Percentiles rank a stretch among this genome's conserved stretches.
These are phyloP conservation scores for Ericerus pela DNA, from an alignment of 1,140 invertebrate genomes.

Conservation along the genomic window DNA sequence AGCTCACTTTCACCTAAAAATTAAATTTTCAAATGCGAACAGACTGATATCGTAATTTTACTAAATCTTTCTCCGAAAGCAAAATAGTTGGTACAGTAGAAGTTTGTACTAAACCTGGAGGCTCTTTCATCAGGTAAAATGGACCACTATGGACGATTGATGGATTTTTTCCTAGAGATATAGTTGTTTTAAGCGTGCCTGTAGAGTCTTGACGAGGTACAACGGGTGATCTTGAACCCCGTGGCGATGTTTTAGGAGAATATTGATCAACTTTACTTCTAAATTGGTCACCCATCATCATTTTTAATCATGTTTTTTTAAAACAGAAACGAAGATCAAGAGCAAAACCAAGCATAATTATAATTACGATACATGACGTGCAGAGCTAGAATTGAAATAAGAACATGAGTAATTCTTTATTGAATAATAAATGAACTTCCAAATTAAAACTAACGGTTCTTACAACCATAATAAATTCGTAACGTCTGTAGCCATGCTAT, in stretches of 20 bases:
- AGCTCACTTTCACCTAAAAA: constrained; percentile 74
- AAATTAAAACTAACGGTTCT: too few relatives aligned
- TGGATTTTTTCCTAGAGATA: constrained; percentile 88
- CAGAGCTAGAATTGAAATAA: too few relatives aligned
- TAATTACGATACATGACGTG: too few relatives aligned
- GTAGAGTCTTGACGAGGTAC: constrained; percentile 88
- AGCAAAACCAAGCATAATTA: too few relatives aligned
- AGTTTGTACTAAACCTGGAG: constrained; percentile 66
- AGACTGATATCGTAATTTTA: too few relatives aligned
- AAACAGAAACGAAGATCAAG: too few relatives aligned
- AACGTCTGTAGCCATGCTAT: too few relatives aligned
- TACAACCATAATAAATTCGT: too few relatives aligned
- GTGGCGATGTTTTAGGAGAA: constrained; percentile 87
- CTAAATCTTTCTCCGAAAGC: not conserved
- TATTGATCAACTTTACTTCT: constrained; percentile 71
- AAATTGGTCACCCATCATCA: constrained; percentile 83
- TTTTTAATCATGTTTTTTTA: constrained; percentile 27
- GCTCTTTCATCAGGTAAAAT: constrained; percentile 96
- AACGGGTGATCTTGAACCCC: constrained; percentile 80
- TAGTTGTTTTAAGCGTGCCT: constrained; percentile 92
- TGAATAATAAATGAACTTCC: too few relatives aligned
- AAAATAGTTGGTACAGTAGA: not conserved
- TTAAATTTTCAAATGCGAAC: constrained; percentile 1
- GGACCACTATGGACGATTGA: constrained; percentile 92
- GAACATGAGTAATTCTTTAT: too few relatives aligned